Evolutionary conservation across 1,140 invertebrate species (phyloP), one percentile per base, ranked within the genome.

Genomic region (Wasmannia auropunctata): DNA sequence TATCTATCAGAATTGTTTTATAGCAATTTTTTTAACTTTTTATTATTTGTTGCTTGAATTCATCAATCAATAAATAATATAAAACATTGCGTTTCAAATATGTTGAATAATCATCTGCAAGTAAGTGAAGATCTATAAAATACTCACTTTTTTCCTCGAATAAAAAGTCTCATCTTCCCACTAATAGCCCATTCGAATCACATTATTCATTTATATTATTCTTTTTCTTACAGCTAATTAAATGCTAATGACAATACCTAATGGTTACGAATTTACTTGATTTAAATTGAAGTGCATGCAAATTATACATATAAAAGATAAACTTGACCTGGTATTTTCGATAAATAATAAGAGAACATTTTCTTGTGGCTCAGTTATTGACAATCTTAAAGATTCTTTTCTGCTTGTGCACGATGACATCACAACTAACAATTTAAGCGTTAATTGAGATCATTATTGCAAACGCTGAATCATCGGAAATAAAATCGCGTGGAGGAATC

Each of bases 401-500:
- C 6, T 22, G 34, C 8, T 37, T 54, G n/a, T 69, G 37, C 69
- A 54, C 34, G 34, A 28, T 80, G 62, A 80, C 31, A n/a, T 69
- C 62, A 80, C 6, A 40, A 14, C 46, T 37, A 80, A 80, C 8
- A 16, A 80, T 49, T 51, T 8, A 67, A 80, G 43, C 31, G 22
- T 69, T 69, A 54, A 80, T 69, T 69, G 11, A 69, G 46, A 80
- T 79, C 60, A 25, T 63, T 63, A 79, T 69, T 54, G 77, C 75
- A 46, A 63, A 65, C 58, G 58, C 62, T 80, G 77, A 80, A 80
- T 80, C 77, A 69, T 69, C 77, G 10, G 34, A 54, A 54, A 51
- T 67, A 80, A 67, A 80, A 80, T 69, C 31, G 16, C 22, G 22
- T 11, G 28, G 19, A 34, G 14, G 60, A 67, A 80, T 65, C 31